Conservation (phyloP, 2,797 vertebrate species). For the Sternarchorhynchus goeldii region DNA sequence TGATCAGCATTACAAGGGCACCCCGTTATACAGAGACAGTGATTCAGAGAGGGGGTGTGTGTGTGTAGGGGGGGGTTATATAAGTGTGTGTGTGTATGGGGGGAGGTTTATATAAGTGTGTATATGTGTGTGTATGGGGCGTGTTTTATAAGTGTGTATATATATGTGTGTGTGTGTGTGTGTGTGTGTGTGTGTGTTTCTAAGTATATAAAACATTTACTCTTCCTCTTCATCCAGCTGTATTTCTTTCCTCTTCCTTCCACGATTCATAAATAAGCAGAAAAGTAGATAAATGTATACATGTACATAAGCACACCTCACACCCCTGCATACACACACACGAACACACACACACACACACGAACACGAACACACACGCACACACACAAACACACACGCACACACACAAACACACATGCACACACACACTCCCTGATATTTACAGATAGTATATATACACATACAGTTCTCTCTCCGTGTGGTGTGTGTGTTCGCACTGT, state of each 20-base stretch:
- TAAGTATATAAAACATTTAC: constrained; percentile 6
- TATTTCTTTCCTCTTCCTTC: constrained; percentile 36
- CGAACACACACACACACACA: no score
- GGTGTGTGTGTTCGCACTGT: neutral
- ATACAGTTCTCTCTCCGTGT: neutral
- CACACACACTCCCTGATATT: constrained; percentile 7
- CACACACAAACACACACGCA: constrained; percentile 17
- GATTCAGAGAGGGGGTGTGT: neutral
- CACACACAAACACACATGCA: constrained; percentile 29
- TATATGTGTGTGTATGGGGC: no score
- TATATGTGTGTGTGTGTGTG: neutral
- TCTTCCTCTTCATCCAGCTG: constrained; percentile 23
- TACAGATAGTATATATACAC: constrained; percentile 24
- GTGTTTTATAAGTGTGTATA: neutral
- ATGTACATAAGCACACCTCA: no score
- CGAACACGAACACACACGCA: no score
- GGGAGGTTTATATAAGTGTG: no score
- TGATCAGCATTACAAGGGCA: constrained; percentile 2
- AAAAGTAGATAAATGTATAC: no score
- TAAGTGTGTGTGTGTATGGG: neutral
- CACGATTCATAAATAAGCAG: neutral
- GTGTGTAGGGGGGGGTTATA: no score
- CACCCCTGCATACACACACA: no score
- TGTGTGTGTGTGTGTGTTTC: constrained; percentile 15
- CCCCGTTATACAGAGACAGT: neutral